A percentile compares a stretch with the other conserved stretches of the same genome.
Evolutionary conservation across 2,888 invertebrate genomes (phyloP).

Genomic region (Cheilosia vernalis): DNA sequence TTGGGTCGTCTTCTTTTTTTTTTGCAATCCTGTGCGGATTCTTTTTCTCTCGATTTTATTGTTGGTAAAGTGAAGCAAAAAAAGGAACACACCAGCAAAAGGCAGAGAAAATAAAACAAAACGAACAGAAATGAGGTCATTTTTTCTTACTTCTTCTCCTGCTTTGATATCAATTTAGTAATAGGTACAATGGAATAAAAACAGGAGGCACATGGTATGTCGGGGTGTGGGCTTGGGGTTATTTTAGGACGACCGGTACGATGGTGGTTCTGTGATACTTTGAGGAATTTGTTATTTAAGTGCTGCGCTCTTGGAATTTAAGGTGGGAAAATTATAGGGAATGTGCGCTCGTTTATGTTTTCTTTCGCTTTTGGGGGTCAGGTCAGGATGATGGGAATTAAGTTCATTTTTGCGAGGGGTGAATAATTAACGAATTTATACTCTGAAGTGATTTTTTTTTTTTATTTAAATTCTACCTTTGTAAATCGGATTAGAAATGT

Average conservation of each 20-base stretch:
- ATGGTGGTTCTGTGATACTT: conserved; percentile 64
- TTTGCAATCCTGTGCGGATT: conserved; percentile 69
- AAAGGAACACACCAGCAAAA: conserved; percentile 32
- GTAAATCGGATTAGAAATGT: conserved; percentile 56
- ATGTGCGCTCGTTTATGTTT: conserved; percentile 66
- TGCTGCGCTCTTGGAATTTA: conserved; percentile 72
- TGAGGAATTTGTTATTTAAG: conserved; percentile 75
- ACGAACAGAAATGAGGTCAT: conserved; percentile 72
- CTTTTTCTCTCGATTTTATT: conserved; percentile 68
- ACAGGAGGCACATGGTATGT: conserved; percentile 48
- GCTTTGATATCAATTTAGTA: conserved; percentile 75
- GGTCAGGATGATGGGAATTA: conserved; percentile 54
- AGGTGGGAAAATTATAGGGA: conserved; percentile 74
- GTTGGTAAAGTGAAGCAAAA: conserved; percentile 52
- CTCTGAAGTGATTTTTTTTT: conserved; percentile 50
- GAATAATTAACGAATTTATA: conserved; percentile 67
- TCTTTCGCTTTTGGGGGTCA: conserved; percentile 19
- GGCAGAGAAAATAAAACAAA: conserved; percentile 33
- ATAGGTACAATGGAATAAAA: conserved; percentile 75
- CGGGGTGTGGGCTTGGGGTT: conserved; percentile 21
- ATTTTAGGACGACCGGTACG: conserved; percentile 52
- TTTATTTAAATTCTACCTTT: conserved; percentile 22
- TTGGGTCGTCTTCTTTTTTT: conserved; percentile 53
- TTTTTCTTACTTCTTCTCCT: conserved; percentile 70
- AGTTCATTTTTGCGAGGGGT: conserved; percentile 62